Evolutionary conservation across 2,888 invertebrate species (phyloP), one percentile per base, ranked within the genome.

Genomic region (Drosophila prolongata): DNA sequence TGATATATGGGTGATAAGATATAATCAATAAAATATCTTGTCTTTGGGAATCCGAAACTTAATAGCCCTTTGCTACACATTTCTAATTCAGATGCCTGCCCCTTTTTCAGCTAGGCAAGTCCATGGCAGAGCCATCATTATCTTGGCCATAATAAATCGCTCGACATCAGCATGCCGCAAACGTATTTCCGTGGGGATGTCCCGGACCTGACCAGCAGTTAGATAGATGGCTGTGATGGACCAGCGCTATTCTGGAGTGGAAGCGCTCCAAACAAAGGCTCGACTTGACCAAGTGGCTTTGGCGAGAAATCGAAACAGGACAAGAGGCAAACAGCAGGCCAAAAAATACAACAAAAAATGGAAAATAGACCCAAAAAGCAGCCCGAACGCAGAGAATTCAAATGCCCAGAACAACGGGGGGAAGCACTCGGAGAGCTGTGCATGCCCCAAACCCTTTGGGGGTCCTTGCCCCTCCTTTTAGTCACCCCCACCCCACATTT

Each of bases 291-390:
- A 88, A 83, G 69, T 85, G 71, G 77, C 72, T 52, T 58, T 59
- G 44, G 37, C 54, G 55, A 80, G 78, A 78, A 83, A 76, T 79
- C 67, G 79, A 84, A 84, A 78, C 75, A 76, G 69, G 70, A 80
- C 79, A 84, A 87, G 71, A 68, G 76, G 78, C 83, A 79, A 87
- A 79, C 81, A 87, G 76, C 76, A 81, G 75, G 76, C 80, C 71
- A 44, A 10, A 40, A 40, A 19, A 40, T 19, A 19, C 24, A 30
- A 44, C 10, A 42, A 47, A 40, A 38, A 27, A 16, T n/a, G n/a
- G 50, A 4, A 40, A 40, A 30, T 19, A 72, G 43, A 55, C 44
- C 52, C 62, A 54, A 60, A 64, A 43, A 54, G 47, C 42, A 40
- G 57, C 59, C 62, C 71, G 24, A 57, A 27, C 14, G 55, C 59